Evolutionary conservation across 2,888 invertebrate species (phyloP), one percentile per base, ranked within the genome.

Genomic region (Ophonus ardosiacus): DNA sequence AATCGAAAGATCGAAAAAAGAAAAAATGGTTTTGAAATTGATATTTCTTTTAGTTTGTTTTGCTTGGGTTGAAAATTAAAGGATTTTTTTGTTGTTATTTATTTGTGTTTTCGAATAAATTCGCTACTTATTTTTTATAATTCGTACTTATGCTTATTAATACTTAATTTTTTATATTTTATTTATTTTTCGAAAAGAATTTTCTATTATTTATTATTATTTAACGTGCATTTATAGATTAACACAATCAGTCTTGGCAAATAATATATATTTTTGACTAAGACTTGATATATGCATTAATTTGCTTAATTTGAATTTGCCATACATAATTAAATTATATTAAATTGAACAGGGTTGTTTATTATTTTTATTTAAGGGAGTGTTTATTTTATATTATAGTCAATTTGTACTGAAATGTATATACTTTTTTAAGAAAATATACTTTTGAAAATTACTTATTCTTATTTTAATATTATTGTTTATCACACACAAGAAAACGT

Each of bases 1-100:
- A 8, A 15, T 7, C 1, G 21, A 84, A 84, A 38, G 65, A 84
- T 10, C 79, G 79, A 57, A 85, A 85, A 21, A 85, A 85, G 80
- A 85, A 80, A 51, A 85, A 80, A 59, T 85, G 85, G 85, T 85
- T 85, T 38, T 80, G n/a, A 68, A 43, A 51, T 8, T 51, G 5
- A 21, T 21, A 2, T 21, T 3, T 21, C 3, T 21, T 56, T 13
- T 56, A 13, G 4, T 56, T 56, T 56, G 56, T 56, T 31, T 31
- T 31, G 5, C 31, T 31, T 31, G 31, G 31, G 31, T 31, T 1
- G 31, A 31, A 31, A 4, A 31, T 31, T 31, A 31, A 31, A 31
- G 56, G 56, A n/a, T 56, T 7, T 59, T 59, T 59, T 59, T 59
- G 57, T 57, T 56, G 15, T 59, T 59, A 18, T 59, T 59, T 59